Evolutionary conservation across 2,888 invertebrate genomes (phyloP).

Genomic region (Lithophane semibrunnea): DNA sequence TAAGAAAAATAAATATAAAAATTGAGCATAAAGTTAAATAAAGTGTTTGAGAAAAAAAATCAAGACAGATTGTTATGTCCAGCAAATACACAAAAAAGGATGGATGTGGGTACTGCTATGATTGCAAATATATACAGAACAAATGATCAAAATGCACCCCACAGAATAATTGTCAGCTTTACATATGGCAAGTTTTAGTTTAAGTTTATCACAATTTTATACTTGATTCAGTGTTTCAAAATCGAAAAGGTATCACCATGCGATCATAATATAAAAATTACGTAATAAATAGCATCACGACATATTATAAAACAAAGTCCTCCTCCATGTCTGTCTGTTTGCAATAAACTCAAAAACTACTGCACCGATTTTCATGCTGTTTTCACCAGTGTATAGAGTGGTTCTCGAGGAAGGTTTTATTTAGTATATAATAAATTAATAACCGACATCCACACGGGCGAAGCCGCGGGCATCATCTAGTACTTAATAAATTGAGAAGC

Average conservation of each 20-base stretch:
- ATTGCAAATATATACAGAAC: conserved; percentile 50
- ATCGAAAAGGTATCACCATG: not conserved
- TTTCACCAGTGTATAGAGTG: too few relatives aligned
- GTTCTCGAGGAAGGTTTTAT: too few relatives aligned
- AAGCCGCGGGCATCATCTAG: too few relatives aligned
- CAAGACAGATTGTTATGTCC: conserved; percentile 23
- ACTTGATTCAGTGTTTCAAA: not conserved
- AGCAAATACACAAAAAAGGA: conserved; percentile 28
- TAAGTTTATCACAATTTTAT: not conserved
- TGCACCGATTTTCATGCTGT: too few relatives aligned
- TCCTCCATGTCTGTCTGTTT: too few relatives aligned
- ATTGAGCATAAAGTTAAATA: conserved; percentile 42
- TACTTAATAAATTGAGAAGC: conserved; percentile 6
- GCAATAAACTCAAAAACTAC: too few relatives aligned
- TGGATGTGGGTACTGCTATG: conserved; percentile 30
- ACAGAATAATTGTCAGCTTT: conserved; percentile 34
- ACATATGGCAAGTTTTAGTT: not conserved
- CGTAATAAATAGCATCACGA: not conserved
- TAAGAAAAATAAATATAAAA: conserved; percentile 27
- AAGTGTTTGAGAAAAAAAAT: conserved; percentile 23
- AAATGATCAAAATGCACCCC: conserved; percentile 47
- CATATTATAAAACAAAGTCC: too few relatives aligned
- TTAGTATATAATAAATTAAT: too few relatives aligned
- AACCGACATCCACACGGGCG: too few relatives aligned
- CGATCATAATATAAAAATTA: not conserved